These are phyloP conservation scores for Pangasius sanitwongsei DNA, from an alignment of 2,797 vertebrate genomes.

Conservation along the genomic window DNA sequence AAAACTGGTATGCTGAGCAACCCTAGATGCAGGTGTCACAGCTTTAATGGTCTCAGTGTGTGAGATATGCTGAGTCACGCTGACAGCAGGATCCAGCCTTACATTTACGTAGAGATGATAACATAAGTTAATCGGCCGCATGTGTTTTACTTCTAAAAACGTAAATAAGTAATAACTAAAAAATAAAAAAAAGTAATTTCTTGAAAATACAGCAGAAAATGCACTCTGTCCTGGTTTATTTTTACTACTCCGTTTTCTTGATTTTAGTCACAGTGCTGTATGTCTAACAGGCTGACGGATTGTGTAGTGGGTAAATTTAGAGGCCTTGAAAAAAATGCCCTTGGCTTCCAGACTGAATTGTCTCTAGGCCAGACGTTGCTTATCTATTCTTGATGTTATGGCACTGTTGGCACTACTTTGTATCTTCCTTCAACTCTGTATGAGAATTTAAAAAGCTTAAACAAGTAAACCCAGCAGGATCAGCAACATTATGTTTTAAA, in stretches of 20 bases:
- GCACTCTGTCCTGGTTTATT: no score
- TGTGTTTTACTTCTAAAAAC: background rate
- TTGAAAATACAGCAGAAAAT: background rate
- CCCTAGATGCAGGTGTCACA: background rate
- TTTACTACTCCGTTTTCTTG: no score
- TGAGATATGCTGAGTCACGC: constrained; percentile 26
- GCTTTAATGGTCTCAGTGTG: background rate
- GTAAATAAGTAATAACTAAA: background rate
- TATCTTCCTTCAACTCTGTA: background rate
- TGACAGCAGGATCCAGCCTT: background rate
- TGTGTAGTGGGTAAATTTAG: constrained; percentile 25
- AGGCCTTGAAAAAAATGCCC: background rate
- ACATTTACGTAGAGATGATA: background rate
- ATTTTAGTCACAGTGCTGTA: background rate
- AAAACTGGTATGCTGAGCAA: background rate
- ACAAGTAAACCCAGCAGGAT: background rate
- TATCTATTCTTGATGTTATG: background rate
- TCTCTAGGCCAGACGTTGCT: constrained; percentile 3
- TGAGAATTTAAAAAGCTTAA: background rate
- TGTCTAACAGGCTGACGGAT: background rate
- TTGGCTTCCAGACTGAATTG: constrained; percentile 23
- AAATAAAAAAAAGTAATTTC: background rate
- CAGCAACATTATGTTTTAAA: no score
- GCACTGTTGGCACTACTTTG: background rate
- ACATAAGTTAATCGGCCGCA: background rate